Evolutionary conservation across 2,797 vertebrate genomes (phyloP).

Genomic region (Trichosurus vulpecula): DNA sequence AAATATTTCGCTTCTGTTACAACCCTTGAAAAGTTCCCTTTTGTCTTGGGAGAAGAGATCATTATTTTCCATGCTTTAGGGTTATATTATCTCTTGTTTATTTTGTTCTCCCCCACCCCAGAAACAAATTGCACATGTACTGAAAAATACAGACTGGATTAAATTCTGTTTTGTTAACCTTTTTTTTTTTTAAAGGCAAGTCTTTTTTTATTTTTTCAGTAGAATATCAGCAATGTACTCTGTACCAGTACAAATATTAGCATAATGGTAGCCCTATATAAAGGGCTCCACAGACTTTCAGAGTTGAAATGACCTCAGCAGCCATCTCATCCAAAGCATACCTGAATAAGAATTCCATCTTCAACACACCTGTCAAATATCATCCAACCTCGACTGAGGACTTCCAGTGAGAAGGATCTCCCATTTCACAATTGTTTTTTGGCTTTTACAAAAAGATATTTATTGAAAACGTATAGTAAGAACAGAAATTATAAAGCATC

Average conservation of each 20-base stretch:
- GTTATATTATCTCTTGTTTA: conserved; percentile 64
- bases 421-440: background rate
- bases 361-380: background rate
- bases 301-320: background rate
- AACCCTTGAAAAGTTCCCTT: conserved; percentile 44
- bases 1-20: conserved; percentile 58
- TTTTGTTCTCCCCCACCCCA: conserved; percentile 51
- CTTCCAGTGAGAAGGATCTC: background rate
- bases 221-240: background rate
- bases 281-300: background rate
- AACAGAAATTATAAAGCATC: background rate
- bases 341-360: background rate
- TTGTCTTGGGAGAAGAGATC: conserved; percentile 58
- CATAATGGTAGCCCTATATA: background rate
- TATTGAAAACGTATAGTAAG: background rate
- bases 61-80: conserved; percentile 54
- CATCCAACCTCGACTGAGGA: background rate
- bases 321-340: background rate
- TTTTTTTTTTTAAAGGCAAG: conserved; percentile 56
- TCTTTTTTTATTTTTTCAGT: conserved; percentile 36
- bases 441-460: background rate
- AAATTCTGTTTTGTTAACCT: conserved; percentile 39
- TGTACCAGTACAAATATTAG: background rate
- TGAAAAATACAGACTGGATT: conserved; percentile 49
- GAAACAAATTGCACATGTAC: conserved; percentile 47